phyloP scores from a whole-genome alignment of 2,113 vertebrate genomes.

The Triplophysa siluroides region DNA sequence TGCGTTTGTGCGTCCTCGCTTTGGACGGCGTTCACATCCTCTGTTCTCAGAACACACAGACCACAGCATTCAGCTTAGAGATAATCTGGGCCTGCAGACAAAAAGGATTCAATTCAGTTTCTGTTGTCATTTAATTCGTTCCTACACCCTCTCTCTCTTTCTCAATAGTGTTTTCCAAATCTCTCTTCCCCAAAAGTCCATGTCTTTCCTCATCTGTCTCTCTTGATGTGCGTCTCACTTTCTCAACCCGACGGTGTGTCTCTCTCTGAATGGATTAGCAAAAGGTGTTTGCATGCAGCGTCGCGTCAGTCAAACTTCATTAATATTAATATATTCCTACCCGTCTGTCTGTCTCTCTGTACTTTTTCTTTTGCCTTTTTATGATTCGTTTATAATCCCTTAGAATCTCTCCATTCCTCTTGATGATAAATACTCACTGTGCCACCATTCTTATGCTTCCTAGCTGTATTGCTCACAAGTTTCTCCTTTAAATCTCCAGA shows the following conservation, averaged over 20 bases:
- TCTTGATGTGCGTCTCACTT: constrained; percentile 26
- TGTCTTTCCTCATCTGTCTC: constrained; percentile 46
- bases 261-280: constrained; percentile 70
- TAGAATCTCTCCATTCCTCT: constrained; percentile 18
- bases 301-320: constrained; percentile 72
- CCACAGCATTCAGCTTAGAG: constrained; percentile 48
- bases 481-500: background rate
- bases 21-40: constrained; percentile 38
- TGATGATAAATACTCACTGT: constrained; percentile 16
- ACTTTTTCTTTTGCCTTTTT: constrained; percentile 23
- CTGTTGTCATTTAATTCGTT: constrained; percentile 43
- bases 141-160: background rate
- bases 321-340: constrained; percentile 77
- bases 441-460: background rate
- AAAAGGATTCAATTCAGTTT: constrained; percentile 55
- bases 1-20: constrained; percentile 32
- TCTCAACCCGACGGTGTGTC: constrained; percentile 57
- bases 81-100: constrained; percentile 54
- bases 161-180: constrained; percentile 36
- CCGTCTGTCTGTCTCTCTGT: constrained; percentile 66
- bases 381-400: constrained; percentile 47
- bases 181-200: constrained; percentile 35
- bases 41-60: constrained; percentile 45
- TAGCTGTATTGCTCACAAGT: background rate
- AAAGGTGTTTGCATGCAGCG: constrained; percentile 73